Conservation (phyloP, 2,888 invertebrate genomes). For the Pegoplata infirma region DNA sequence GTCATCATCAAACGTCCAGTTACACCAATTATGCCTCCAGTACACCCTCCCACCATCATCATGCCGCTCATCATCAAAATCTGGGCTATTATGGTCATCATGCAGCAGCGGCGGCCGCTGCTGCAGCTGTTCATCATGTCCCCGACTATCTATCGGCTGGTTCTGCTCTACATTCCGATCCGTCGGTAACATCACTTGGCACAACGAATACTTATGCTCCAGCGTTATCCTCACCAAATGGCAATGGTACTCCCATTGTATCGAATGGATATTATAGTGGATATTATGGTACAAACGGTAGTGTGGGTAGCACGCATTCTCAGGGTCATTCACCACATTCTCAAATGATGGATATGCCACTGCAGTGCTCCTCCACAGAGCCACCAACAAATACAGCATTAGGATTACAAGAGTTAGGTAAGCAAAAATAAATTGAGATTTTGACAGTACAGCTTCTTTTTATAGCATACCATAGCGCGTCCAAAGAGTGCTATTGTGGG, state of each 20-base stretch:
- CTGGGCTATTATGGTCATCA: constrained; percentile 74
- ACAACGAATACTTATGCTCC: constrained; percentile 70
- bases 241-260: constrained; percentile 65
- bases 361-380: constrained; percentile 76
- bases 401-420: constrained; percentile 78
- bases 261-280: constrained; percentile 75
- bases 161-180: constrained; percentile 71
- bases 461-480: no score
- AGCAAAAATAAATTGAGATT: no score
- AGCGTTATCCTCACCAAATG: constrained; percentile 70
- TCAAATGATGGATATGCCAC: constrained; percentile 77
- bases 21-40: constrained; percentile 71
- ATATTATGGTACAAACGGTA: constrained; percentile 75
- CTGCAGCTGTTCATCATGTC: constrained; percentile 71
- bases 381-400: constrained; percentile 78
- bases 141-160: constrained; percentile 73
- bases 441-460: no score
- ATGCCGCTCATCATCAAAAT: constrained; percentile 74
- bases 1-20: constrained; percentile 74
- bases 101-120: constrained; percentile 71
- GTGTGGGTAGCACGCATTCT: constrained; percentile 73
- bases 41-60: constrained; percentile 70
- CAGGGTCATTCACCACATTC: constrained; percentile 76
- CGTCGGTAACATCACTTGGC: constrained; percentile 59
- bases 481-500: background rate